Base-by-base conservation (phyloP, 1,140 invertebrate species). In the Pteromalus puparum region DNA sequence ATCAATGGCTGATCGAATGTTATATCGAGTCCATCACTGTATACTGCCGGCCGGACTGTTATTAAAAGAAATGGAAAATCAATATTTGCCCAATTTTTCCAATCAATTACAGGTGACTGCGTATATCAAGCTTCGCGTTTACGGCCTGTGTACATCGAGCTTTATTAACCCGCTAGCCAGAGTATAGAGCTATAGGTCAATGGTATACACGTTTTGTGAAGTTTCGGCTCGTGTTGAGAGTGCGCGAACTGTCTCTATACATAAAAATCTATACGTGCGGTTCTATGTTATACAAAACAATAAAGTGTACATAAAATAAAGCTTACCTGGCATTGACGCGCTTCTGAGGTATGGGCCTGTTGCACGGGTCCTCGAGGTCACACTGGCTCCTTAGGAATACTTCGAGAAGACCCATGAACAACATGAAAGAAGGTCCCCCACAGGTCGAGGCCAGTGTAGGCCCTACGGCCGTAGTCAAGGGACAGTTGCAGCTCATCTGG, bases 331-430 rank as follows among this genome's bases (percentile, higher is more conserved):
- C 84, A 77, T 92, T 89, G 3, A 92, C 87, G 3, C 82, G 88
- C 68, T 89, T 88, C 4, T 89, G 89, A 26, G 91, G 89, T 30
- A 89, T 61, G 0, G 96, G 95, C 70, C 97, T 93, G 34, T 96
- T 95, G 89, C 97, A 97, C 5, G 97, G 97, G 91, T 97, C 97
- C 89, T 97, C 97, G 79, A 97, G 93, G 87, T 97, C 97, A 89
- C 96, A 97, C 88, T 97, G 97, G 67, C 96, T 97, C 13, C 96
- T 93, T 42, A 97, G 93, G 89, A 97, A 97, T 0, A 97, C 96
- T 88, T 97, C 97, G 24, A 97, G 94, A 0, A 97, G 94, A 6
- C 97, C 96, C 97, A 97, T 97, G 90, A 97, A 97, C 12, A 97
- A 94, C 96, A 97, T 97, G 88, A 96, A 97, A 24, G 95, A 95